These are phyloP conservation scores for Plecotus auritus DNA, from an alignment of 2,113 vertebrate genomes.

Conservation along the genomic window DNA sequence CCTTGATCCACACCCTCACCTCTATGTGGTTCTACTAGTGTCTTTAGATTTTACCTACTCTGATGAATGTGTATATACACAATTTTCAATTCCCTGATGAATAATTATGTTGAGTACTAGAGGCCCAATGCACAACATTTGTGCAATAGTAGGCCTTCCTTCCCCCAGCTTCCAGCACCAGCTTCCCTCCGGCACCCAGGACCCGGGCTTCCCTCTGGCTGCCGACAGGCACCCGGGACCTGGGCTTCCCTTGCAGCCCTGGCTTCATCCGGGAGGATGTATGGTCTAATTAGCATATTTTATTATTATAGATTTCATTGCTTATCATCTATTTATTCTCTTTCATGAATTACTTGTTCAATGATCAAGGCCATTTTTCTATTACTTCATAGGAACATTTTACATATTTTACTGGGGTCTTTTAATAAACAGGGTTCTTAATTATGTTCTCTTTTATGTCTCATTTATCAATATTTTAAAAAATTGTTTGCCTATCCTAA, in stretches of 20 bases:
- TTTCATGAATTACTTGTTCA: background rate
- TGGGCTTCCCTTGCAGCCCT: too few species aligned
- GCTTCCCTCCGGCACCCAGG: too few species aligned
- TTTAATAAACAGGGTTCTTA: background rate
- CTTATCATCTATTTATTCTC: background rate
- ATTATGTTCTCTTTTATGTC: background rate
- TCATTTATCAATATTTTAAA: background rate
- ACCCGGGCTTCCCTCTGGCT: too few species aligned
- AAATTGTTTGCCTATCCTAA: background rate
- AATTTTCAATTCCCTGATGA: background rate
- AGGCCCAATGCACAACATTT: too few species aligned
- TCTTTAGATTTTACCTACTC: background rate
- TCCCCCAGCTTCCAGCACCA: too few species aligned
- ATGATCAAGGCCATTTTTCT: background rate
- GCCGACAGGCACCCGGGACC: too few species aligned
- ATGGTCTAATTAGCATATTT: too few species aligned
- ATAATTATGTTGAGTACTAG: background rate
- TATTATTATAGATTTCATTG: background rate
- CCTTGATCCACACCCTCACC: background rate
- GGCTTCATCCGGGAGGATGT: too few species aligned
- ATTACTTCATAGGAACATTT: background rate
- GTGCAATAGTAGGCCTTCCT: too few species aligned
- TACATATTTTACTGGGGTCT: background rate
- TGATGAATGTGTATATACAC: background rate
- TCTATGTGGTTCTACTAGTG: background rate